phyloP scores from a whole-genome alignment of 1,140 invertebrate genomes.

The Saccostrea echinata region DNA sequence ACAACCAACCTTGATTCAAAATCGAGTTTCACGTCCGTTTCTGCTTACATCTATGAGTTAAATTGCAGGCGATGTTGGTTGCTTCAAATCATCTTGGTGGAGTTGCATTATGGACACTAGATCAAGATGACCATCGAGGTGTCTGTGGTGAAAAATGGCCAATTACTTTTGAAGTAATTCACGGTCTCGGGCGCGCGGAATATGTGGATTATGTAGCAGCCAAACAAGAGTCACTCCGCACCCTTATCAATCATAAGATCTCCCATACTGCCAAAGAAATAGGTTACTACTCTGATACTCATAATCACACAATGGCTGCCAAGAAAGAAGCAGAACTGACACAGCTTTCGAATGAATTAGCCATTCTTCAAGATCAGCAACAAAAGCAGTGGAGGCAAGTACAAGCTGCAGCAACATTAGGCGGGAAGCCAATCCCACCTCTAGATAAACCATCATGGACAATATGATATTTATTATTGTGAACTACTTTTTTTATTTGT shows the following conservation, averaged over 20 bases:
- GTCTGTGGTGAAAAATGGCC: conserved; percentile 50
- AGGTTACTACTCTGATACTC: conserved; percentile 3
- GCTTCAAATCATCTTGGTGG: conserved; percentile 49
- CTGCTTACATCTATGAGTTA: background rate
- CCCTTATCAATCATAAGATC: conserved; percentile 12
- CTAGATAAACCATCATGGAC: conserved; percentile 12
- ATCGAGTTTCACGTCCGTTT: too few relatives aligned
- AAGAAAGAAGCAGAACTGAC: background rate
- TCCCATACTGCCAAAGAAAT: conserved; percentile 4
- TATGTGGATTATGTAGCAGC: conserved; percentile 40
- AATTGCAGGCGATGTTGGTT: conserved; percentile 44
- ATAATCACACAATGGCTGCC: conserved; percentile 3
- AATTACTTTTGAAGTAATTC: conserved; percentile 48
- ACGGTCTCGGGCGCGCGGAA: conserved; percentile 41
- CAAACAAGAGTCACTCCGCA: conserved; percentile 39
- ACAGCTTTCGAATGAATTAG: background rate
- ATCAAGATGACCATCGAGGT: conserved; percentile 52
- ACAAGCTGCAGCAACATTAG: background rate
- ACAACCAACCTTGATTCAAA: too few relatives aligned
- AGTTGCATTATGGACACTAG: conserved; percentile 46
- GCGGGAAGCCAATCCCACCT: conserved; percentile 1
- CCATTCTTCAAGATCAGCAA: conserved; percentile 25
- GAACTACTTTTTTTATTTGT: too few relatives aligned
- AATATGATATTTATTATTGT: background rate
- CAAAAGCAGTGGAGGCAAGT: conserved; percentile 8